Conservation (phyloP, 2,797 vertebrate species). For the Cirrhinus molitorella region DNA sequence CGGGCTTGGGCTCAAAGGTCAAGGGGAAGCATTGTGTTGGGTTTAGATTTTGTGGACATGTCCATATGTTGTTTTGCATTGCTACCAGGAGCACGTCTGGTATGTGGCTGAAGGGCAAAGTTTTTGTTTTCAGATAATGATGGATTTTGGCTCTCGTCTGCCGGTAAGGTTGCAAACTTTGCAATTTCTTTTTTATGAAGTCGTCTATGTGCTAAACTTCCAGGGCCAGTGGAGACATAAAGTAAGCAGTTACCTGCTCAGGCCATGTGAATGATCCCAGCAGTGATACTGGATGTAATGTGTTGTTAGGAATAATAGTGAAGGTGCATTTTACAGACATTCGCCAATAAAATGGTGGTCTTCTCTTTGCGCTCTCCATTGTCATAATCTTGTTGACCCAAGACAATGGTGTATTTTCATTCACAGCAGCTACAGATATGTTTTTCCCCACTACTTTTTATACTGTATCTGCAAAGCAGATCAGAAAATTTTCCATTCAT, state of each 20-base stretch:
- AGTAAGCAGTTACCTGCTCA: not conserved
- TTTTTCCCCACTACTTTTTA: too few species aligned
- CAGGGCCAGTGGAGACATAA: not conserved
- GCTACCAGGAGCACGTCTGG: not conserved
- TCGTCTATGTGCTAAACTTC: not conserved
- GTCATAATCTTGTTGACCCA: not conserved
- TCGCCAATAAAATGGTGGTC: not conserved
- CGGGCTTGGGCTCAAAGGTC: constrained; percentile 64
- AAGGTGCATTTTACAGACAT: not conserved
- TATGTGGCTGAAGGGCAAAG: not conserved
- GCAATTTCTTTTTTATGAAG: constrained; percentile 13
- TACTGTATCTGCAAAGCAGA: too few species aligned
- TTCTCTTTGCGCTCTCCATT: not conserved
- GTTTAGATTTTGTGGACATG: not conserved
- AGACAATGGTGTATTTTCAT: not conserved
- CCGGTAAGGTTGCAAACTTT: not conserved
- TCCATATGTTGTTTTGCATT: constrained; percentile 11
- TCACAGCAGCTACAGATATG: not conserved
- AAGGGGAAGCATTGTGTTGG: constrained; percentile 58
- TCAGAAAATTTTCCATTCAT: too few species aligned
- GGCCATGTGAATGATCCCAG: not conserved
- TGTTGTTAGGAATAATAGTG: not conserved
- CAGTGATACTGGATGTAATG: not conserved
- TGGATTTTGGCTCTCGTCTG: not conserved
- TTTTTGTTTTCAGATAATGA: not conserved